Conservation (phyloP, 2,888 invertebrate species). For the Zygogramma bicolorata region DNA sequence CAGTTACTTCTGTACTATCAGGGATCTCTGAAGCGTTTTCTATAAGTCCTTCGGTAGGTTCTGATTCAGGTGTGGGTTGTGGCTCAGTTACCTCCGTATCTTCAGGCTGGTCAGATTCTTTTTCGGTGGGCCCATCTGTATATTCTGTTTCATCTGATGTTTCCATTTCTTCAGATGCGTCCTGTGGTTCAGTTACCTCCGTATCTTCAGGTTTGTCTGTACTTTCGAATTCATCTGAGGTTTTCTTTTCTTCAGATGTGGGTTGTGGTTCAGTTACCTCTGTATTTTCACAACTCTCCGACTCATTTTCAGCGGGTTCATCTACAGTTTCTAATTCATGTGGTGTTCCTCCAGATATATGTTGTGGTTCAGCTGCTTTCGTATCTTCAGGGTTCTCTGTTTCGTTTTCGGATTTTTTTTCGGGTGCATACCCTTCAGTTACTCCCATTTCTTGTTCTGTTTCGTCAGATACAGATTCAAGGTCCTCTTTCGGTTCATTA, state of each 20-base stretch:
- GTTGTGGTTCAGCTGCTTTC: neutral
- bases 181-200: neutral
- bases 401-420: neutral
- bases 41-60: neutral
- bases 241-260: neutral
- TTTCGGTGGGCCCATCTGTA: neutral
- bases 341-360: neutral
- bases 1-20: neutral
- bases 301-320: too few species aligned
- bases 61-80: neutral
- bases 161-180: neutral
- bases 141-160: neutral
- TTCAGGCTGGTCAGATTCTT: neutral
- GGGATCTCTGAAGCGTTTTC: neutral
- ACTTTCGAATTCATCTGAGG: neutral
- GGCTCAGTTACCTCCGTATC: neutral
- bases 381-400: neutral
- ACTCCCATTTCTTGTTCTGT: neutral
- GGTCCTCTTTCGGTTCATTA: neutral
- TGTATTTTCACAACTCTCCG: too few species aligned
- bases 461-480: neutral
- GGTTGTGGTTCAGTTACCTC: neutral
- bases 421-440: neutral
- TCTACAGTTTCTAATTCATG: too few species aligned
- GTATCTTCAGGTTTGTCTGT: neutral